Evolutionary conservation across 2,888 invertebrate genomes (phyloP).

Genomic region (Nemotelus pantherinus): DNA sequence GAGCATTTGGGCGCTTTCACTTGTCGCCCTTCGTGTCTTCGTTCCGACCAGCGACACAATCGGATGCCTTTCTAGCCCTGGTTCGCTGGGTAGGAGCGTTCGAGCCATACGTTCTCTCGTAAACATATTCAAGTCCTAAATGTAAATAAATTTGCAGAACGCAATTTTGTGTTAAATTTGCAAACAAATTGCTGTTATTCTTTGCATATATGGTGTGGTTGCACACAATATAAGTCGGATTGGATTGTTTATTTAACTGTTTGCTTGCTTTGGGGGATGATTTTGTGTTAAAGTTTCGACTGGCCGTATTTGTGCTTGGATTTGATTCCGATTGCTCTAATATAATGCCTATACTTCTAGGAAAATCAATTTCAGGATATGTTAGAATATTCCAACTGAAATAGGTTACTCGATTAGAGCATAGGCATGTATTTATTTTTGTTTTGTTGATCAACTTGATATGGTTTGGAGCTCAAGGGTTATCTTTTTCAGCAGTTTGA

Average conservation of each 20-base stretch:
- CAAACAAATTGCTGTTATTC: constrained; percentile 41
- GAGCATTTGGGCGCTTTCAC: constrained; percentile 16
- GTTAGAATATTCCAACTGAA: too few relatives aligned
- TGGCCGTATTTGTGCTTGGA: background rate
- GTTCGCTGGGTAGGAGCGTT: constrained; percentile 1
- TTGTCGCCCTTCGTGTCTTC: background rate
- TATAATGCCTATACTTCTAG: too few relatives aligned
- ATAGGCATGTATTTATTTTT: too few relatives aligned
- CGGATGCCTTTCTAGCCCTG: constrained; percentile 13
- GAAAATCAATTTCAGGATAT: too few relatives aligned
- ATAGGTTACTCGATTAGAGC: too few relatives aligned
- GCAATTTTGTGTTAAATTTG: constrained; percentile 45
- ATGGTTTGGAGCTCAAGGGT: too few relatives aligned
- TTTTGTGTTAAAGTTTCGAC: background rate
- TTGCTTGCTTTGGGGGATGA: constrained; percentile 16
- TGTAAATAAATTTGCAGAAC: constrained; percentile 43
- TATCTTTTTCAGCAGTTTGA: too few relatives aligned
- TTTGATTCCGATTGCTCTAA: background rate
- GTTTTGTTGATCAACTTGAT: too few relatives aligned
- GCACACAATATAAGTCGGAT: constrained; percentile 26
- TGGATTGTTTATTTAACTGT: constrained; percentile 30
- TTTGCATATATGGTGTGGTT: constrained; percentile 29
- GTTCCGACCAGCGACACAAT: background rate
- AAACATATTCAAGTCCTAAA: constrained; percentile 41
- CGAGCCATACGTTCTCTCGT: constrained; percentile 38